A percentile compares a stretch with the other conserved stretches of the same genome.
Conservation (phyloP, 2,888 invertebrate species). For the Branchellion lobata region DNA sequence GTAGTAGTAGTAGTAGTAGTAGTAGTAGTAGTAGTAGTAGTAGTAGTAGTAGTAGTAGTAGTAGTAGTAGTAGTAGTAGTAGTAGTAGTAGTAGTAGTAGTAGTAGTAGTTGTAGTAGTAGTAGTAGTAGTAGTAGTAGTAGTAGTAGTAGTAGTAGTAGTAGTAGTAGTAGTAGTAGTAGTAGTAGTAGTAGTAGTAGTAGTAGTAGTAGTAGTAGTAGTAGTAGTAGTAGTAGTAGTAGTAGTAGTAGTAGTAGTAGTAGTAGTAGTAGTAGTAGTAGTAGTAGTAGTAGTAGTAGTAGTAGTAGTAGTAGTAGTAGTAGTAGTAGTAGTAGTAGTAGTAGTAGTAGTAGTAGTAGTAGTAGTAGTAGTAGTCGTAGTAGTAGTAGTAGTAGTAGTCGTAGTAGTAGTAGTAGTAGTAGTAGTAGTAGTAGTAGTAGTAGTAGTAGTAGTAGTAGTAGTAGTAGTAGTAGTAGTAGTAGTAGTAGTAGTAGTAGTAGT, state of each 20-base stretch:
- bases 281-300: no score
- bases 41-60: conserved; percentile 28
- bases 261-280: no score
- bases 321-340: no score
- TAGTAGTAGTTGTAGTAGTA: conserved; percentile 20
- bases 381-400: no score
- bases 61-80: conserved; percentile 28
- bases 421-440: conserved; percentile 28
- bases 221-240: no score
- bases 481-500: conserved; percentile 28
- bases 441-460: conserved; percentile 30
- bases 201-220: no score
- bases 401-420: conserved; percentile 2
- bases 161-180: no score
- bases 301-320: no score
- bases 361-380: no score
- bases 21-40: conserved; percentile 30
- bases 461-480: conserved; percentile 28
- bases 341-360: neutral
- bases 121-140: neutral
- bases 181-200: no score
- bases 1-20: conserved; percentile 27
- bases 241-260: no score
- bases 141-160: no score
- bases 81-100: conserved; percentile 32